Evolutionary conservation across 2,113 vertebrate genomes (phyloP), one percentile per base, ranked within the genome.

Genomic region (Candoia aspera): DNA sequence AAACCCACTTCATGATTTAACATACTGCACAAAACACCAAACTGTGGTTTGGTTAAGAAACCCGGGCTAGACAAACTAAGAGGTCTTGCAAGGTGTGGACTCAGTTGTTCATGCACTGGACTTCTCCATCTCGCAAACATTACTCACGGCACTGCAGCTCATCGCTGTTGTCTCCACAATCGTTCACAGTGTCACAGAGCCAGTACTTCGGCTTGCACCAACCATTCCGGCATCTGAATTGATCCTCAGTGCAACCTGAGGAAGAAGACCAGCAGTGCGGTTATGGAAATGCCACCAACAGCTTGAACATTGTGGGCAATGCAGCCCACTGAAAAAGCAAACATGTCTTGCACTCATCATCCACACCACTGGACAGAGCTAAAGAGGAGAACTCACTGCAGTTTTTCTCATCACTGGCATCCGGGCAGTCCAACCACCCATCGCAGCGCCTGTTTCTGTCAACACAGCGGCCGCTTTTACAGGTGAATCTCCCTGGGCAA

Each of bases 361-460:
- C 9, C 54, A 10, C 2, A 0, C 3, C 13, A 6, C 21, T 1
- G 53, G 60, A 64, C 26, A 11, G 23, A 24, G 58, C 0, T 10
- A 0, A 0, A 2, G 54, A 5, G 49, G 0, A 26, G 2, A 83
- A 97, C 99, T 98, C 93, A 99, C 99, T 58, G 97, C 99, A 99
- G 2, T 94, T 2, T 0, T 57, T 1, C 95, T 99, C 99, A 0
- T 99, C 99, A 0, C 97, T 99, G 96, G 96, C 96, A 49, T 99
- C 99, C 0, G 98, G 96, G 2, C 99, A 99, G 96, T 99, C 99
- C 0, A 98, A 96, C 98, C 98, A 99, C 23, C 99, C 99, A 0
- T 99, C 99, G 0, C 99, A 99, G 85, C n/a, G 95, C 96, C 98
- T 96, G 0, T 83, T n/a, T 0, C 8, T 17, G 4, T 68, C 94